phyloP scores from a whole-genome alignment of 1,140 invertebrate genomes.

The Pentalonia nigronervosa region DNA sequence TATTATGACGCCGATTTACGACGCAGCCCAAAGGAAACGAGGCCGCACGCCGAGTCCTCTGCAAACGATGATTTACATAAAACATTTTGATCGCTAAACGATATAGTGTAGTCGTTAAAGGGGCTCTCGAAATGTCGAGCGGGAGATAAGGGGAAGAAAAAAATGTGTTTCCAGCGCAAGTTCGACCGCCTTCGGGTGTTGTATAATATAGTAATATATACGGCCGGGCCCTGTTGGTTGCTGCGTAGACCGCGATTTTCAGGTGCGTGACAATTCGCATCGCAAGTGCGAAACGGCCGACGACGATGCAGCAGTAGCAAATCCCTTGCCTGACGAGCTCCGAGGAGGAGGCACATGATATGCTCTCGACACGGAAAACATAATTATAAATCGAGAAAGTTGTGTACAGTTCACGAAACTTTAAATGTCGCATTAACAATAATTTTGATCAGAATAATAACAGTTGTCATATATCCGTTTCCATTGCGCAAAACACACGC shows the following conservation, averaged over 20 bases:
- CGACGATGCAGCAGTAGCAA: background rate
- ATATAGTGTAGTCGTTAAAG: background rate
- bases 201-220: background rate
- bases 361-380: background rate
- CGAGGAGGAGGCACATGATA: background rate
- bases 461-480: background rate
- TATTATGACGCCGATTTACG: background rate
- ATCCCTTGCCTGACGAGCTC: conserved; percentile 3
- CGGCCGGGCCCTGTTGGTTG: no score
- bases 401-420: background rate
- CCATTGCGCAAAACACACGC: background rate
- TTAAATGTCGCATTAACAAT: background rate
- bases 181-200: conserved; percentile 10
- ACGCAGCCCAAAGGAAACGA: background rate
- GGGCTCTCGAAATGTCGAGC: background rate
- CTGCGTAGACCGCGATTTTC: background rate
- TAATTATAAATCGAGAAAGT: background rate
- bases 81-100: background rate
- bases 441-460: conserved; percentile 5
- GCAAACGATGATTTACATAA: background rate
- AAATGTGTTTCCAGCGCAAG: background rate
- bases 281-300: background rate
- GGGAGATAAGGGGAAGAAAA: conserved; percentile 1
- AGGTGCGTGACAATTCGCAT: background rate
- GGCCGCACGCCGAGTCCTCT: background rate